Percentiles rank a stretch among this genome's conserved stretches.
phyloP scores from a whole-genome alignment of 2,797 vertebrate species.

The Garrulus glandarius region DNA sequence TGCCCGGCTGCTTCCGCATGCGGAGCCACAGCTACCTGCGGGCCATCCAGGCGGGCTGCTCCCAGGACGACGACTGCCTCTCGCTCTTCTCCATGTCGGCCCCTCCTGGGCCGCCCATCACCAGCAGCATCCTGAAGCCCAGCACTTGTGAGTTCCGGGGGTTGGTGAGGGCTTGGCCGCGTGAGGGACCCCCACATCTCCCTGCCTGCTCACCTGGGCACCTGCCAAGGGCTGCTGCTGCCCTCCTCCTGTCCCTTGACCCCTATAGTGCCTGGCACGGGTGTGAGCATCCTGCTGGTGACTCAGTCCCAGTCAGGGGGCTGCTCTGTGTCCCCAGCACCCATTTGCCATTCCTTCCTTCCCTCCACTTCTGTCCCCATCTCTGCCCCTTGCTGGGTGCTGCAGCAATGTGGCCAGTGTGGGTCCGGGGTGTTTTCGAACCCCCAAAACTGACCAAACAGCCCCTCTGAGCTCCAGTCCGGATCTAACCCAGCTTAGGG shows the following conservation, averaged over 20 bases:
- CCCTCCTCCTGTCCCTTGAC: accelerated
- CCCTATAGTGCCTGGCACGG: accelerated
- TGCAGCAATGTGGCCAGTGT: accelerated
- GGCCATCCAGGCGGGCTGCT: constrained; percentile 98
- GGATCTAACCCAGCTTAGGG: neutral
- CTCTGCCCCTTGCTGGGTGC: neutral
- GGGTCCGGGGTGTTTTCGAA: neutral
- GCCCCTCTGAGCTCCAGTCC: neutral
- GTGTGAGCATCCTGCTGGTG: accelerated
- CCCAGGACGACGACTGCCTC: constrained; percentile 97
- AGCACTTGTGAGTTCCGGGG: constrained; percentile 85
- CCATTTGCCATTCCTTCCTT: neutral
- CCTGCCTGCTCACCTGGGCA: neutral
- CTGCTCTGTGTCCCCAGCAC: neutral
- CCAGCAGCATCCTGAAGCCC: constrained; percentile 82
- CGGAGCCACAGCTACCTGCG: constrained; percentile 98
- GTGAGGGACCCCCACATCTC: neutral
- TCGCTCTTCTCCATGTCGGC: constrained; percentile 93
- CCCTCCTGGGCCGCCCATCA: constrained; percentile 82
- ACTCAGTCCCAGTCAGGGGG: neutral
- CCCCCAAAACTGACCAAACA: neutral
- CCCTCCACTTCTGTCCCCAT: constrained; percentile 24
- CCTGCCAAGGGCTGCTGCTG: neutral
- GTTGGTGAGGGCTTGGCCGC: accelerated
- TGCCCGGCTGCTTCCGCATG: constrained; percentile 96